Percentiles rank a stretch among this genome's conserved stretches.
These are phyloP conservation scores for Rhombomys opimus DNA, from an alignment of 2,113 vertebrate species.

Conservation along the genomic window DNA sequence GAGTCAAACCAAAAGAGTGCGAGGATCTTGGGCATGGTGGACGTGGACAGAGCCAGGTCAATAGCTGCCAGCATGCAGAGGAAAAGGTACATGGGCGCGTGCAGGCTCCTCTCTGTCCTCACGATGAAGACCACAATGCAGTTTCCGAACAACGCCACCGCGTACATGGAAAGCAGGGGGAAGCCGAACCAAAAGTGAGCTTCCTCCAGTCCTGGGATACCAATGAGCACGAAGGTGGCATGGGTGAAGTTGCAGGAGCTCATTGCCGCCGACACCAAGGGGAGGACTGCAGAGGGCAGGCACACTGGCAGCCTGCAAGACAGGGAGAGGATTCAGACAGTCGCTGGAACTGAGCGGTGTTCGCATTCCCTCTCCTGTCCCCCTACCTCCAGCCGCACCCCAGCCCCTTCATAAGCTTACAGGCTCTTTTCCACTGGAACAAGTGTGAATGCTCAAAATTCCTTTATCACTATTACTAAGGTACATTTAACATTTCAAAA, in stretches of 20 bases:
- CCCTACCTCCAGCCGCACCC: background rate
- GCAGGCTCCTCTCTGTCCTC: conserved; percentile 74
- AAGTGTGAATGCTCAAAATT: background rate
- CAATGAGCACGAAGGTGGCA: conserved; percentile 78
- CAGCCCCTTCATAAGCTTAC: background rate
- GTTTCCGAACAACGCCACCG: conserved; percentile 80
- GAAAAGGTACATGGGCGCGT: conserved; percentile 82
- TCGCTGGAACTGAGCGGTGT: background rate
- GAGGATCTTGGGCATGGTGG: conserved; percentile 81
- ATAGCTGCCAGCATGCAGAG: conserved; percentile 82
- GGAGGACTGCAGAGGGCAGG: conserved; percentile 2
- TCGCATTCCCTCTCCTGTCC: background rate
- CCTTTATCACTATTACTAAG: background rate
- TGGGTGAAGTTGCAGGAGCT: conserved; percentile 82
- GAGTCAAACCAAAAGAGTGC: conserved; percentile 82
- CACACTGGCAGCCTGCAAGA: conserved; percentile 57
- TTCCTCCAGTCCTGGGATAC: conserved; percentile 81
- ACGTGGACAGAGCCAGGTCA: conserved; percentile 80
- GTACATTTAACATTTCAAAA: conserved; percentile 14
- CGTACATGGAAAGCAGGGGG: conserved; percentile 79
- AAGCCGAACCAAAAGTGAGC: conserved; percentile 82
- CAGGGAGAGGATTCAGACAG: conserved; percentile 64
- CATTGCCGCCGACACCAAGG: conserved; percentile 61
- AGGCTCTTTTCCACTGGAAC: background rate
- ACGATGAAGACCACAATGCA: conserved; percentile 78